Conservation (phyloP, 2,113 vertebrate species). For the Semnopithecus entellus region DNA sequence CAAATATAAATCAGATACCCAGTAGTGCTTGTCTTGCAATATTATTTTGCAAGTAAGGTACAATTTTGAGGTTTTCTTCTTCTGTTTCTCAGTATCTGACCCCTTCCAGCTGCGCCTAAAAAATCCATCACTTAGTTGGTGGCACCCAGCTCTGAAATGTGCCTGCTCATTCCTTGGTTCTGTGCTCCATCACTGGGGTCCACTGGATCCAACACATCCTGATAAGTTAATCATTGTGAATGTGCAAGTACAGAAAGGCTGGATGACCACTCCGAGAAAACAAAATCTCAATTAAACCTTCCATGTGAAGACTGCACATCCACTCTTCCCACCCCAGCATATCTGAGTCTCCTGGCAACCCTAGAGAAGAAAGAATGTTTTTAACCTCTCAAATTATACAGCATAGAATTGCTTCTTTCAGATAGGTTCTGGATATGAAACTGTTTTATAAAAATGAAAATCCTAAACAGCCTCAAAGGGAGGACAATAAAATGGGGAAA, state of each 20-base stretch:
- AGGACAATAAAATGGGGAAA: not conserved
- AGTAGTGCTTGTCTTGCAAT: not conserved
- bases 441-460: conserved; percentile 20
- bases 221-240: not conserved
- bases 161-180: not conserved
- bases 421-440: not conserved
- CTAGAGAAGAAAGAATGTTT: not conserved
- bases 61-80: not conserved
- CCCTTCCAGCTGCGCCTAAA: not conserved
- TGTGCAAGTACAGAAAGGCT: not conserved
- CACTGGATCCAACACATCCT: not conserved
- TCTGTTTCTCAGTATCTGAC: not conserved
- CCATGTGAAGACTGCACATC: not conserved
- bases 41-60: not conserved
- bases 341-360: not conserved
- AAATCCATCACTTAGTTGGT: not conserved
- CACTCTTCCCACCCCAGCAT: too few species aligned
- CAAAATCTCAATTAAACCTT: not conserved
- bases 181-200: not conserved
- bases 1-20: not conserved
- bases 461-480: not conserved
- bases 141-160: not conserved
- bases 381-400: not conserved
- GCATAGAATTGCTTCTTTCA: not conserved
- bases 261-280: not conserved